Conservation (phyloP, 2,113 vertebrate species). For the Microtus richardsoni region DNA sequence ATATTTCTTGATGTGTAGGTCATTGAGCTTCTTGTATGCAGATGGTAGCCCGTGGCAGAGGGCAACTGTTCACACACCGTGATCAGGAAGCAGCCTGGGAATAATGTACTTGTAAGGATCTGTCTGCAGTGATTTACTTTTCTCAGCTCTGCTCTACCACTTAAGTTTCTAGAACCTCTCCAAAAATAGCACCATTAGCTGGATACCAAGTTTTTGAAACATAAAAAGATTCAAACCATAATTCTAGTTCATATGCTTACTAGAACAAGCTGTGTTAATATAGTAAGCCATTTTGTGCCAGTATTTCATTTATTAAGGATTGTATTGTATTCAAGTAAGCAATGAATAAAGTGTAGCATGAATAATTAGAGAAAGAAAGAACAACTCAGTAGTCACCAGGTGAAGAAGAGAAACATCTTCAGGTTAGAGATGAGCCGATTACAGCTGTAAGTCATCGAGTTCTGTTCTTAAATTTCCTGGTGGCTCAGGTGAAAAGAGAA, state of each 20-base stretch:
- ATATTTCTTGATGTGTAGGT: background rate
- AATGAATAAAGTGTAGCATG: slow-evolving; percentile 11
- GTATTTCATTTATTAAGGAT: slow-evolving; percentile 4
- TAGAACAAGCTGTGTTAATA: slow-evolving; percentile 40
- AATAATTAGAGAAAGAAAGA: slow-evolving; percentile 25
- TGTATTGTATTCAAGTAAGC: background rate
- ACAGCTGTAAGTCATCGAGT: slow-evolving; percentile 11
- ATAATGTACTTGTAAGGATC: background rate
- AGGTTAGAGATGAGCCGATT: slow-evolving; percentile 55
- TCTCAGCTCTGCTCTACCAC: background rate
- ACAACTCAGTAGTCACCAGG: background rate
- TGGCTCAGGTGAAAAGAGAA: slow-evolving; percentile 50
- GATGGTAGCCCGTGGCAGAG: background rate
- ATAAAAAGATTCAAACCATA: background rate
- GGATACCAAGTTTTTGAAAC: background rate
- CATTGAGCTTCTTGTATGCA: background rate
- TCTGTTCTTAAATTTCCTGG: slow-evolving; percentile 65
- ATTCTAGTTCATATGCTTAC: background rate
- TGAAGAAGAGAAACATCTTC: slow-evolving; percentile 44
- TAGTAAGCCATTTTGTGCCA: background rate
- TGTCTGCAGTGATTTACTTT: background rate
- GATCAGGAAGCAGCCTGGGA: background rate
- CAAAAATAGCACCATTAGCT: background rate
- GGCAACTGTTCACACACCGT: background rate
- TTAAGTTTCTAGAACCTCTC: background rate